Percentiles rank a stretch among this genome's conserved stretches.
Evolutionary conservation across 2,113 vertebrate genomes (phyloP).

Genomic region (Collichthys lucidus): DNA sequence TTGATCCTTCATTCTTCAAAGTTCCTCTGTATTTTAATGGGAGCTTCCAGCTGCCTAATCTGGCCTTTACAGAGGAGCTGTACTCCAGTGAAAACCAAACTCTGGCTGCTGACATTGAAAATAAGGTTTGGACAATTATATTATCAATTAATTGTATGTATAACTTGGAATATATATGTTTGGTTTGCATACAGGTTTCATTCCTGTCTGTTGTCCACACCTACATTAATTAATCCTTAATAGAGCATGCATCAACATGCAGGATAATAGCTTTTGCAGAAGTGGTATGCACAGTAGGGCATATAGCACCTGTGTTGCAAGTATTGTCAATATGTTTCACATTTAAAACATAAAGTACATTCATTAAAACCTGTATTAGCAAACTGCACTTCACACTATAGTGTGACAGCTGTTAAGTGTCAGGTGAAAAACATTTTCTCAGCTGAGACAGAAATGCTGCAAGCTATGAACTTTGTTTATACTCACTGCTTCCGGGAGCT

Average conservation of each 20-base stretch:
- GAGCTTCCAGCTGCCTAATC: constrained; percentile 73
- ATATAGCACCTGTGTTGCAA: neutral
- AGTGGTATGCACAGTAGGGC: neutral
- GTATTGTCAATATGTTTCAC: neutral
- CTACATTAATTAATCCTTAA: neutral
- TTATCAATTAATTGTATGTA: neutral
- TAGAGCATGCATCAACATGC: too few relatives aligned
- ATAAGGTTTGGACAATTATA: constrained; percentile 61
- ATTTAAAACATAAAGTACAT: neutral
- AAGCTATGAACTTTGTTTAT: neutral
- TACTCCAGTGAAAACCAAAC: constrained; percentile 32
- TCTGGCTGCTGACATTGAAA: constrained; percentile 36
- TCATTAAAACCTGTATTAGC: neutral
- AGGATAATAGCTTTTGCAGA: neutral
- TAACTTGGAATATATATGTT: neutral
- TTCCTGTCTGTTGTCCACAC: neutral
- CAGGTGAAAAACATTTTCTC: neutral
- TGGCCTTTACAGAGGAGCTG: constrained; percentile 51
- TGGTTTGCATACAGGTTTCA: too few relatives aligned
- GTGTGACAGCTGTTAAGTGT: neutral
- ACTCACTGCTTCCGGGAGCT: neutral
- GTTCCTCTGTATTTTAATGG: constrained; percentile 73
- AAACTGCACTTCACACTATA: neutral
- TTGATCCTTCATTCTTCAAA: constrained; percentile 65
- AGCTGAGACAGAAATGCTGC: neutral